A percentile compares a stretch with the other conserved stretches of the same genome.
Evolutionary conservation across 2,888 invertebrate genomes (phyloP).

Genomic region (Cephalotes varians): DNA sequence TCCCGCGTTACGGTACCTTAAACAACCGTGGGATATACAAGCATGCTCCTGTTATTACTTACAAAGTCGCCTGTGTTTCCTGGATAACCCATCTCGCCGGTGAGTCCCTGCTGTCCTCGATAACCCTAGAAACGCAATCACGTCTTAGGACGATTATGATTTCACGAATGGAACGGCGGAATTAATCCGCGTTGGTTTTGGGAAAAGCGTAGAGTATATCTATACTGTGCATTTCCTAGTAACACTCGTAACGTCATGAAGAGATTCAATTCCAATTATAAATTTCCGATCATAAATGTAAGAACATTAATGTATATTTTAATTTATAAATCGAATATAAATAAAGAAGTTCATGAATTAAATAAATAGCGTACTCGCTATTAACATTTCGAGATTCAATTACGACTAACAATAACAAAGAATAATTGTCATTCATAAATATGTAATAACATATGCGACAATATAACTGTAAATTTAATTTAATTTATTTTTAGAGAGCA

Average conservation of each 20-base stretch:
- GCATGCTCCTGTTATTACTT: conserved; percentile 67
- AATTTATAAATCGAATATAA: neutral
- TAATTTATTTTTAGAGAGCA: neutral
- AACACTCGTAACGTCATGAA: neutral
- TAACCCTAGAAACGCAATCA: conserved; percentile 75
- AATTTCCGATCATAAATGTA: neutral
- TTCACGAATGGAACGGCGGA: neutral
- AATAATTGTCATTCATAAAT: conserved; percentile 3
- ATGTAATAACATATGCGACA: neutral
- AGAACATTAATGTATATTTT: neutral
- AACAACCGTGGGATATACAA: conserved; percentile 54
- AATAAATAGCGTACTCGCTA: neutral
- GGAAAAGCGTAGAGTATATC: neutral
- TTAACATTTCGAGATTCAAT: neutral
- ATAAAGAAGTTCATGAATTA: neutral
- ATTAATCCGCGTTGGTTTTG: conserved; percentile 1
- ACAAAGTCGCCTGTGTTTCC: conserved; percentile 83
- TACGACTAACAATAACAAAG: neutral
- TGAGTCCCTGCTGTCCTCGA: conserved; percentile 80
- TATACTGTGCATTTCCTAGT: neutral
- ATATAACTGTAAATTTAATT: conserved; percentile 1
- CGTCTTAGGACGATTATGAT: conserved; percentile 8
- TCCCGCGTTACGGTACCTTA: conserved; percentile 70
- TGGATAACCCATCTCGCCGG: conserved; percentile 82
- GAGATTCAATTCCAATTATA: neutral